Percentiles rank a stretch among this genome's conserved stretches.
phyloP scores from a whole-genome alignment of 2,888 invertebrate genomes.

The Muschampia plurimacula region DNA sequence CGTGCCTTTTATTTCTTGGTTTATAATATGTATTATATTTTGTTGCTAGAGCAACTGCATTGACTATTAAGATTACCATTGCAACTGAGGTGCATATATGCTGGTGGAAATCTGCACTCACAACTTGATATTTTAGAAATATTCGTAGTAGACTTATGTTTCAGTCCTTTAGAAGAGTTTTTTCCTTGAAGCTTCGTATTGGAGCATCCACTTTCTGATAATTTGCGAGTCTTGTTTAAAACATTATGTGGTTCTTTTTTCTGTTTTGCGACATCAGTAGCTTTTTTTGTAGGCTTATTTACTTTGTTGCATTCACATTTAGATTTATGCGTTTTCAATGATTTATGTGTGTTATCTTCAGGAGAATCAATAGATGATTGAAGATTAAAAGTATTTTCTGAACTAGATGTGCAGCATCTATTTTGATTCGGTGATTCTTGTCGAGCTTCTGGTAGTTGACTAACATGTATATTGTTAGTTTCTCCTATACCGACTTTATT shows the following conservation, averaged over 20 bases:
- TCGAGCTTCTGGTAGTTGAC: background rate
- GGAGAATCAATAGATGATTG: background rate
- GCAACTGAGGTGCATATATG: conserved; percentile 55
- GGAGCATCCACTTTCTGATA: conserved; percentile 20
- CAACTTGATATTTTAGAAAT: conserved; percentile 44
- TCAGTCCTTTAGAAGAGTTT: background rate
- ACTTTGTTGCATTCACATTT: background rate
- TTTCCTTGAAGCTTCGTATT: background rate
- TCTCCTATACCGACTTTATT: background rate
- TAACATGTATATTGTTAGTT: conserved; percentile 8
- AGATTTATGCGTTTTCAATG: background rate
- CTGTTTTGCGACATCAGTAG: background rate
- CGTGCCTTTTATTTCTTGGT: background rate
- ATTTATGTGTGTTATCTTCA: background rate
- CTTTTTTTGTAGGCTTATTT: background rate
- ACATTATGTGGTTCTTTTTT: background rate
- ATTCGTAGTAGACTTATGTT: background rate
- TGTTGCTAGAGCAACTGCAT: conserved; percentile 51
- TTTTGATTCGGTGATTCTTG: conserved; percentile 6
- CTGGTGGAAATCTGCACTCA: conserved; percentile 59
- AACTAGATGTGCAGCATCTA: background rate
- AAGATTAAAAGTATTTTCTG: background rate
- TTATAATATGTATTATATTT: background rate
- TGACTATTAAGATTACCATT: conserved; percentile 58
- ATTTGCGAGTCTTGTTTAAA: background rate